These are phyloP conservation scores for Drosophila parvula DNA, from an alignment of 1,140 invertebrate species.

Conservation along the genomic window DNA sequence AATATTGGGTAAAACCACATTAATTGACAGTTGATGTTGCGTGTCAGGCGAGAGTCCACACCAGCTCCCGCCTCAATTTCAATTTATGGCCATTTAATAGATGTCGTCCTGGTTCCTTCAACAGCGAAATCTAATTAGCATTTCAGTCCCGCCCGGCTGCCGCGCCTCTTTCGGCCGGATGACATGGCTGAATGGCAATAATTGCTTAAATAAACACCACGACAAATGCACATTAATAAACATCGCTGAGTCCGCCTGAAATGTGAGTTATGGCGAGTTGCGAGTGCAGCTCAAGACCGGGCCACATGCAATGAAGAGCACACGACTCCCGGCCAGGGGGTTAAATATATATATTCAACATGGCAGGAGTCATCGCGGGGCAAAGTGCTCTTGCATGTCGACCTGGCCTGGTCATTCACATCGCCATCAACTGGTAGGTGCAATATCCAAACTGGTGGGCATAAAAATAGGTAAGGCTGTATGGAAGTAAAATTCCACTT, in stretches of 20 bases:
- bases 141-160: conserved; percentile 20
- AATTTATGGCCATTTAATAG: conserved; percentile 49
- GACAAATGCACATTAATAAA: conserved; percentile 74
- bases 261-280: conserved; percentile 54
- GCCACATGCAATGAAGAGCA: conserved; percentile 72
- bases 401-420: conserved; percentile 38
- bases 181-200: conserved; percentile 53
- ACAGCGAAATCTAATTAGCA: conserved; percentile 66
- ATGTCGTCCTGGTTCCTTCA: conserved; percentile 14
- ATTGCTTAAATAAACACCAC: conserved; percentile 77
- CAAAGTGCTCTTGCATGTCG: conserved; percentile 42
- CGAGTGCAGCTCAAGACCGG: conserved; percentile 30
- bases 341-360: neutral
- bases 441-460: neutral
- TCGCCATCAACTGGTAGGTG: conserved; percentile 34
- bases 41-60: conserved; percentile 16
- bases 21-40: conserved; percentile 57
- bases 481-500: too few relatives aligned
- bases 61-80: conserved; percentile 16
- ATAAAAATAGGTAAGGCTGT: neutral
- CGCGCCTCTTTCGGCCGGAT: conserved; percentile 22
- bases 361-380: neutral
- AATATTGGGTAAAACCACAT: conserved; percentile 28
- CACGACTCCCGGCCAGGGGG: conserved; percentile 4
- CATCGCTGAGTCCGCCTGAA: conserved; percentile 28